Percentiles rank a stretch among this genome's conserved stretches.
Conservation (phyloP, 2,888 invertebrate genomes). For the Maniola hyperantus region DNA sequence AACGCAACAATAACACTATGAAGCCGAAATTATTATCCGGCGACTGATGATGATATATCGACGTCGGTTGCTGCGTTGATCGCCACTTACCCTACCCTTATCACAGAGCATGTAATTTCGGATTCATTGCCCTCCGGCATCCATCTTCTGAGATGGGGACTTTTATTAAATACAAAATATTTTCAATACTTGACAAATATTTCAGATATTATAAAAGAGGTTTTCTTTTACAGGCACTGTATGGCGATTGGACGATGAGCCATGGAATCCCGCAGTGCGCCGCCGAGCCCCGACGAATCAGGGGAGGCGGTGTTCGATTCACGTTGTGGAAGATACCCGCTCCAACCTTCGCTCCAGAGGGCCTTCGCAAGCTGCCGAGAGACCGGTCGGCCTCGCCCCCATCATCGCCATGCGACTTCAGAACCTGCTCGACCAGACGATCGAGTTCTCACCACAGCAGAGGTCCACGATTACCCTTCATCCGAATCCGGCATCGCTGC, state of each 20-base stretch:
- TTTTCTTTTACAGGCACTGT: conserved; percentile 65
- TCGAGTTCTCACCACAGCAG: conserved; percentile 73
- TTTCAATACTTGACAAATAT: conserved; percentile 21
- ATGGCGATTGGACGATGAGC: conserved; percentile 77
- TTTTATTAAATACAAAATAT: conserved; percentile 57
- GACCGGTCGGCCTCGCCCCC: conserved; percentile 64
- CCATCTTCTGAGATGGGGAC: conserved; percentile 48
- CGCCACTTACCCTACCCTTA: conserved; percentile 81
- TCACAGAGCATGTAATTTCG: conserved; percentile 75
- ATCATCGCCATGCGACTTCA: conserved; percentile 73
- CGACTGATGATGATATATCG: conserved; percentile 82
- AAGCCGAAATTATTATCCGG: conserved; percentile 72
- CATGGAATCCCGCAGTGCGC: conserved; percentile 82
- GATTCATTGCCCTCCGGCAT: conserved; percentile 76
- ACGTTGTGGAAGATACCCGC: conserved; percentile 87
- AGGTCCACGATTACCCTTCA: conserved; percentile 80
- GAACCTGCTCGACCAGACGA: conserved; percentile 77
- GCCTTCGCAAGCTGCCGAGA: conserved; percentile 77
- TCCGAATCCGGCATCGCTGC: conserved; percentile 80
- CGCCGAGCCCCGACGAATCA: conserved; percentile 82
- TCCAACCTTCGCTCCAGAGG: conserved; percentile 78
- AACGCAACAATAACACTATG: conserved; percentile 64
- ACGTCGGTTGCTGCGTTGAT: conserved; percentile 77
- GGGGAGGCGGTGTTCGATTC: conserved; percentile 87
- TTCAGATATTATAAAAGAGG: conserved; percentile 21